Evolutionary conservation across 2,888 invertebrate genomes (phyloP).

Genomic region (Baronia brevicornis): DNA sequence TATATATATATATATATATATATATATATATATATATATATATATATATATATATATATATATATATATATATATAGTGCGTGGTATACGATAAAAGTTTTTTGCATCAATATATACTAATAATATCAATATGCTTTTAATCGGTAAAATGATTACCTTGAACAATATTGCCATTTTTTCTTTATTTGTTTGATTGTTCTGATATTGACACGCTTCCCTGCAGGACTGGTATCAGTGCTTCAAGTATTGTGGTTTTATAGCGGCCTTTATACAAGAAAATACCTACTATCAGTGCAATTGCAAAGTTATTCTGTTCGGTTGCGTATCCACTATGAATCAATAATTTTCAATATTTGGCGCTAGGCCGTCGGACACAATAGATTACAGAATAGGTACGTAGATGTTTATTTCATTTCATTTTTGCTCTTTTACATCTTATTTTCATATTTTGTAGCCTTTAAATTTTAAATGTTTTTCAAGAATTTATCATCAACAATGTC

Average conservation of each 20-base stretch:
- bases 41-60: too few relatives aligned
- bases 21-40: too few relatives aligned
- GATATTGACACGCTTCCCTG: slow-evolving; percentile 39
- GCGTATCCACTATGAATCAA: slow-evolving; percentile 68
- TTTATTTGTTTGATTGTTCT: slow-evolving; percentile 20
- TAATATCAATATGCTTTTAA: too few relatives aligned
- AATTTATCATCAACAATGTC: too few relatives aligned
- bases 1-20: too few relatives aligned
- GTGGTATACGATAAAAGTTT: too few relatives aligned
- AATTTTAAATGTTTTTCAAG: too few relatives aligned
- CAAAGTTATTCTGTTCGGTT: slow-evolving; percentile 50
- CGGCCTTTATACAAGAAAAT: slow-evolving; percentile 45
- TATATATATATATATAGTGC: too few relatives aligned
- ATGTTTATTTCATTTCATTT: too few relatives aligned
- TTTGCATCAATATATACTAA: too few relatives aligned
- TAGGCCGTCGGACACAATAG: slow-evolving; percentile 49
- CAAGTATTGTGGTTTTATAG: slow-evolving; percentile 61
- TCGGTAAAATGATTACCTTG: slow-evolving; percentile 63
- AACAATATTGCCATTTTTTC: slow-evolving; percentile 52
- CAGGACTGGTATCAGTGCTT: slow-evolving; percentile 44
- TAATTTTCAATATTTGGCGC: slow-evolving; percentile 63
- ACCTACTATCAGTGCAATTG: slow-evolving; percentile 60
- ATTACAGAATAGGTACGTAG: slow-evolving; percentile 16
- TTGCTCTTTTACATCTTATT: too few relatives aligned
- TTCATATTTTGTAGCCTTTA: too few relatives aligned